Base-by-base conservation (phyloP, 1,140 invertebrate species). In the Pinna nobilis region DNA sequence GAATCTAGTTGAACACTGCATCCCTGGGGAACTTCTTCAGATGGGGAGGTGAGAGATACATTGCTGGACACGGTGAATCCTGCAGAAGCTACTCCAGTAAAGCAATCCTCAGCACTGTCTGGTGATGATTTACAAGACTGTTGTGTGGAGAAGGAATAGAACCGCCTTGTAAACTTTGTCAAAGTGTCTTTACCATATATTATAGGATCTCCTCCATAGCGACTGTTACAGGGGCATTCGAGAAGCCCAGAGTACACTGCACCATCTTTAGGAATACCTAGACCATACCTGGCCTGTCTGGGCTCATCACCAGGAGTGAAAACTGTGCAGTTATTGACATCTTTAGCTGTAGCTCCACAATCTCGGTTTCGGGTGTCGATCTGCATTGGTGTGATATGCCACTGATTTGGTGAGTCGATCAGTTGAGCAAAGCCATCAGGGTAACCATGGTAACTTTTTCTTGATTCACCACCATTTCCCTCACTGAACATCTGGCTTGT, bases 331-430 rank as follows among this genome's bases (percentile, higher is more conserved):
- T 76, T 76, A 51, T 76, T 20, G 13, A 76, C 28, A n/a, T 76
- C 74, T 44, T 71, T 47, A 11, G 63, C 49, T 9, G 74, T 76
- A 28, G 30, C 74, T 3, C 74, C 74, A 53, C 74, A 76, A 39
- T 76, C 74, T 7, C 74, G 41, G 33, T 76, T 76, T 47, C 74
- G 37, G 1, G 74, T 76, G 50, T 76, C 74, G n/a, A 76, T 76
- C 28, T 76, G 74, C 74, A 76, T 76, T 15, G 74, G 74, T 20
- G 74, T 76, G 7, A 76, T 76, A 51, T 76, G 74, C 74, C 74
- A 76, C 49, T 44, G 32, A 23, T 76, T 63, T 28, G 74, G 74
- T 1, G 74, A 76, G 25, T 76, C 74, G 20, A 76, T 76, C 35
- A 76, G 32, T 35, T 76, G 74, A 28, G 74, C 74, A 33, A 71